Evolutionary conservation across 2,797 vertebrate genomes (phyloP).

Genomic region (Coluber constrictor): DNA sequence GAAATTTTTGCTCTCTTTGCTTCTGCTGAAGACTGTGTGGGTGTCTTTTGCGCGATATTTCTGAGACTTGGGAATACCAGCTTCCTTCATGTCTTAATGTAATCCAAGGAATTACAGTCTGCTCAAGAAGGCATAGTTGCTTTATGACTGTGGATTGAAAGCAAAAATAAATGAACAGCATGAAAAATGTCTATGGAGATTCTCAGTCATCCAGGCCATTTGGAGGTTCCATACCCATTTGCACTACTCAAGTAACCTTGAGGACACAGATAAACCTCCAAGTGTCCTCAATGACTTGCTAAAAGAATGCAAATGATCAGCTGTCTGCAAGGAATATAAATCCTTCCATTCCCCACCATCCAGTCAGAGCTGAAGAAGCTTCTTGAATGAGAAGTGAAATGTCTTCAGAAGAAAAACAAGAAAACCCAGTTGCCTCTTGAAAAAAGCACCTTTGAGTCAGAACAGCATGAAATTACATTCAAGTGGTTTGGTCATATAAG

Average conservation of each 20-base stretch:
- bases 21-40: slow-evolving; percentile 2
- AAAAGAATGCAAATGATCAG: too few relatives aligned
- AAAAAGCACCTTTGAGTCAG: not conserved
- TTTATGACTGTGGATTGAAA: not conserved
- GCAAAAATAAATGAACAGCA: not conserved
- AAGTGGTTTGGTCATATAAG: not conserved
- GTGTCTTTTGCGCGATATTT: not conserved
- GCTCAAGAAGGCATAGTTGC: not conserved
- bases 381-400: too few relatives aligned
- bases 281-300: too few relatives aligned
- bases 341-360: too few relatives aligned
- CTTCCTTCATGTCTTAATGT: not conserved
- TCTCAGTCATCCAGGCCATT: not conserved
- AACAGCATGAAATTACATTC: not conserved
- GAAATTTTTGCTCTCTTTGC: not conserved
- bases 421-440: too few relatives aligned
- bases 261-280: too few relatives aligned
- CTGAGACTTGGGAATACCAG: slow-evolving; percentile 17
- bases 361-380: too few relatives aligned
- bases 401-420: too few relatives aligned
- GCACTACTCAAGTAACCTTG: too few relatives aligned
- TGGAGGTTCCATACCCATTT: too few relatives aligned
- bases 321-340: too few relatives aligned
- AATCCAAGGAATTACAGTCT: not conserved
- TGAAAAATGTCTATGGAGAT: not conserved